These are phyloP conservation scores for Phymatocera aterrima DNA, from an alignment of 2,888 invertebrate species.

Conservation along the genomic window DNA sequence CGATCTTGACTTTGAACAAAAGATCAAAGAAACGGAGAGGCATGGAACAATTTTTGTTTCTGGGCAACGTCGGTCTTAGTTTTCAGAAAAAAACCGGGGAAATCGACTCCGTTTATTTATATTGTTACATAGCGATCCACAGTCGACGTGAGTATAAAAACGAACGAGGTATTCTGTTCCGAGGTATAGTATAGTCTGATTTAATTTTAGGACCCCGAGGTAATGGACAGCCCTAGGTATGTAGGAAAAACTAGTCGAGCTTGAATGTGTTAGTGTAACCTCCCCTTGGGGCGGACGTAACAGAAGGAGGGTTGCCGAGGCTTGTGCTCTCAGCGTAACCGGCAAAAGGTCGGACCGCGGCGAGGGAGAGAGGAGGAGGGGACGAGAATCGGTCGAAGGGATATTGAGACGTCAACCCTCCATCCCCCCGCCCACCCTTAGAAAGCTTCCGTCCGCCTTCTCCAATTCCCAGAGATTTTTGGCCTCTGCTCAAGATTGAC, in stretches of 20 bases:
- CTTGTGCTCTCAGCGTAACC: slow-evolving; percentile 61
- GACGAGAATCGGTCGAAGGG: slow-evolving; percentile 57
- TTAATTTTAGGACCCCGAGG: slow-evolving; percentile 30
- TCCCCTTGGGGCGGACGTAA: slow-evolving; percentile 57
- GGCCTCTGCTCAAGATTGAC: slow-evolving; percentile 54
- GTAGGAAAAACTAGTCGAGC: slow-evolving; percentile 50
- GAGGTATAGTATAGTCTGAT: slow-evolving; percentile 19
- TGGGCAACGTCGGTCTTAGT: too few species aligned
- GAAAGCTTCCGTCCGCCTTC: slow-evolving; percentile 51
- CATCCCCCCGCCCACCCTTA: slow-evolving; percentile 59
- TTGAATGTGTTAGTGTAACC: slow-evolving; percentile 57
- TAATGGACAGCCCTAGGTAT: slow-evolving; percentile 54
- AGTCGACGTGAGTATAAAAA: not conserved
- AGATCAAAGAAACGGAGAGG: too few species aligned
- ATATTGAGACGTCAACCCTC: slow-evolving; percentile 73
- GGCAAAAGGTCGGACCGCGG: slow-evolving; percentile 67
- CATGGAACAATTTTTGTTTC: too few species aligned
- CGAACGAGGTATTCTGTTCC: not conserved
- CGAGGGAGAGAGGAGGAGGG: slow-evolving; percentile 61
- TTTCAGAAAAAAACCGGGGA: too few species aligned
- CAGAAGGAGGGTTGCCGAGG: slow-evolving; percentile 55
- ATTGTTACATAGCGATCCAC: too few species aligned
- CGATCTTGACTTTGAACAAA: too few species aligned
- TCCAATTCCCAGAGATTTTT: slow-evolving; percentile 51
- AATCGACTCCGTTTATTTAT: too few species aligned